Evolutionary conservation across 1,140 invertebrate genomes (phyloP), one percentile per base, ranked within the genome.

Genomic region (Prorops nasuta): DNA sequence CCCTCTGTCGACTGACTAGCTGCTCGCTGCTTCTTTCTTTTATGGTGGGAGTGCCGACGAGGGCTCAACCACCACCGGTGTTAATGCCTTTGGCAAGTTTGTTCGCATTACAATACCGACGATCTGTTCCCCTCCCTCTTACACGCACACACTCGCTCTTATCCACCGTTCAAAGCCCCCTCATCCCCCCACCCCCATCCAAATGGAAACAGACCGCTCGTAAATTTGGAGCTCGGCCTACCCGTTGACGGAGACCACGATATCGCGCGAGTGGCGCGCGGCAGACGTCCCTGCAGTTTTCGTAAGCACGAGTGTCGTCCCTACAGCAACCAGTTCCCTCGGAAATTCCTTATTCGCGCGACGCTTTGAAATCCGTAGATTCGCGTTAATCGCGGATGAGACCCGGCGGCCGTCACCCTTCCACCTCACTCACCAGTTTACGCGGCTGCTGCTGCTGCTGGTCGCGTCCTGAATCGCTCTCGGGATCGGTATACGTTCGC

Each of bases 371-470:
- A 64, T n/a, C 67, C 59, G 64, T 68, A 67, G 69, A 70, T 74
- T 66, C 71, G 65, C 65, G 69, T 74, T 72, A 74, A 74, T 74
- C 72, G 66, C 66, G 58, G 67, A 66, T 65, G 68, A 70, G 60
- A 61, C 60, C 63, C 56, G 58, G 41, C 44, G 22, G 48, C 21
- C 34, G 44, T 47, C 49, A 43, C 54, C n/a, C n/a, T n/a, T n/a
- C n/a, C n/a, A n/a, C n/a, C n/a, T n/a, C n/a, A n/a, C n/a, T n/a
- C n/a, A n/a, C n/a, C n/a, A n/a, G n/a, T n/a, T n/a, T n/a, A n/a
- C n/a, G n/a, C n/a, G n/a, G n/a, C n/a, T n/a, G n/a, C n/a, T n/a
- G n/a, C n/a, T n/a, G n/a, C n/a, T n/a, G n/a, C n/a, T n/a, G n/a
- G n/a, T n/a, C n/a, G n/a, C n/a, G n/a, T n/a, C n/a, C n/a, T n/a